Conservation (phyloP, 2,113 vertebrate genomes). For the Myxocyprinus asiaticus region DNA sequence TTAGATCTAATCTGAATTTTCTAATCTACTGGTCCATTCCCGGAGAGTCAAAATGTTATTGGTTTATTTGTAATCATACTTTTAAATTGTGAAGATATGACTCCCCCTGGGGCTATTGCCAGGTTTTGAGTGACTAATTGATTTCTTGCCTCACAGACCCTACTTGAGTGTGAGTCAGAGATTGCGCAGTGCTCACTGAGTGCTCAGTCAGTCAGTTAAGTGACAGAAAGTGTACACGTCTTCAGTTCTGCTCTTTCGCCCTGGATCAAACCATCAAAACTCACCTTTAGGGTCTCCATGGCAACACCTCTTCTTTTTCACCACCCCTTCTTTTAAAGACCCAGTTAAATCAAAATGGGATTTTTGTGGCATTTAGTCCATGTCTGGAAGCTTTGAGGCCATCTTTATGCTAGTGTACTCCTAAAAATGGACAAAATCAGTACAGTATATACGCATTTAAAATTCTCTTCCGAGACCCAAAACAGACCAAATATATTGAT, state of each 20-base stretch:
- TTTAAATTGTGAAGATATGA: conserved; percentile 78
- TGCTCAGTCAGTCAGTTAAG: conserved; percentile 35
- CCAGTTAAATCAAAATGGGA: no score
- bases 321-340: no score
- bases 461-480: no score
- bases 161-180: conserved; percentile 35
- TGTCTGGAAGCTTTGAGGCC: no score
- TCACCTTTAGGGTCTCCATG: conserved; percentile 64
- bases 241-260: conserved; percentile 58
- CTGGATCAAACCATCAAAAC: conserved; percentile 63
- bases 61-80: conserved; percentile 83
- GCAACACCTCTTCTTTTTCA: conserved; percentile 55
- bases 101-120: conserved; percentile 70
- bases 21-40: conserved; percentile 83
- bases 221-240: conserved; percentile 59
- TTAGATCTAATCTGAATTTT: conserved; percentile 81
- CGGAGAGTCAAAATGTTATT: conserved; percentile 81
- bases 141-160: conserved; percentile 64
- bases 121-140: conserved; percentile 75
- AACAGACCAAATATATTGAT: no score
- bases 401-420: no score
- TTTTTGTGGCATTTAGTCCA: no score
- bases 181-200: background rate
- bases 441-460: no score
- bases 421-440: no score